A percentile compares a stretch with the other conserved stretches of the same genome.
Conservation (phyloP, 2,888 invertebrate species). For the Acanthosoma haemorrhoidale region DNA sequence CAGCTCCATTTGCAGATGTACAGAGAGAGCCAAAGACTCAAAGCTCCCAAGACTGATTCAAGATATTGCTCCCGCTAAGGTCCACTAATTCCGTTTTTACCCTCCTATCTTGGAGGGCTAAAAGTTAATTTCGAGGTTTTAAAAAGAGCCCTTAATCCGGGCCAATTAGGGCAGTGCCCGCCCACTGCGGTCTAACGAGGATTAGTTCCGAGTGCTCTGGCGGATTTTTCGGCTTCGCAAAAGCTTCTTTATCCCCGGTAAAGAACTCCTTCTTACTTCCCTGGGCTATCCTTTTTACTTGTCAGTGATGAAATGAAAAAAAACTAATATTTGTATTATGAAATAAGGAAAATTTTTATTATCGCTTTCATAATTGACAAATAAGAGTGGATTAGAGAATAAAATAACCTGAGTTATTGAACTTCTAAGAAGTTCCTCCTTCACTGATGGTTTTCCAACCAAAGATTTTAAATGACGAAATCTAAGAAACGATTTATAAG, state of each 20-base stretch:
- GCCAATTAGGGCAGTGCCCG: neutral
- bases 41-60: neutral
- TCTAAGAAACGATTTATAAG: too few relatives aligned
- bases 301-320: too few relatives aligned
- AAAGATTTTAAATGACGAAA: too few relatives aligned
- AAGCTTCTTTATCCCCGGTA: neutral
- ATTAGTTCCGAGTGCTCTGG: neutral
- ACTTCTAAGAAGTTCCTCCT: too few relatives aligned
- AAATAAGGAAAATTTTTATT: too few relatives aligned
- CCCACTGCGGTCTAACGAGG: neutral
- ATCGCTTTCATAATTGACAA: too few relatives aligned
- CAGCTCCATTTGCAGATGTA: neutral
- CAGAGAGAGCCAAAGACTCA: neutral
- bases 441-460: too few relatives aligned
- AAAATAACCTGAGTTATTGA: too few relatives aligned
- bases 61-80: neutral
- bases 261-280: neutral
- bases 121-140: slow-evolving; percentile 10
- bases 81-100: neutral
- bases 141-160: slow-evolving; percentile 11
- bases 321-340: too few relatives aligned
- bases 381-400: too few relatives aligned
- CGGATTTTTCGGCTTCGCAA: slow-evolving; percentile 2
- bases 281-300: too few relatives aligned
- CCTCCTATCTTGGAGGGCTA: neutral